Percentiles rank a stretch among this genome's conserved stretches.
Evolutionary conservation across 2,113 vertebrate genomes (phyloP).

Genomic region (Oreochromis niloticus): DNA sequence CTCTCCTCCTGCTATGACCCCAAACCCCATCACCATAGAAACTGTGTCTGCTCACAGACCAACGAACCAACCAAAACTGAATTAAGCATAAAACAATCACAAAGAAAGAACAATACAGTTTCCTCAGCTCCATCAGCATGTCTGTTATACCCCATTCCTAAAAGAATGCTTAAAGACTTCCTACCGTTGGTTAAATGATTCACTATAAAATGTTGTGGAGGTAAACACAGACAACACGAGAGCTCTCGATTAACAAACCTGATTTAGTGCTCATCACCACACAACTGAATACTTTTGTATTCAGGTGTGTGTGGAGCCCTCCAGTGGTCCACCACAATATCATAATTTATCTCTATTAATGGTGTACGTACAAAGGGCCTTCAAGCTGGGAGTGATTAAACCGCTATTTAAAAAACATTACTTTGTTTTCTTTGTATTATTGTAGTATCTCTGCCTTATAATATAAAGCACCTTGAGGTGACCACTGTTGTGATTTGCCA

Average conservation of each 20-base stretch:
- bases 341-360: background rate
- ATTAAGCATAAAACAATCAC: background rate
- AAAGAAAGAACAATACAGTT: accelerated
- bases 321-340: accelerated
- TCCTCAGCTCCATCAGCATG: accelerated
- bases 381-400: background rate
- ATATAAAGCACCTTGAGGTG: background rate
- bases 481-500: background rate
- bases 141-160: accelerated
- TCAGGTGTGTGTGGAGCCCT: no score
- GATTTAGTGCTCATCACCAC: no score
- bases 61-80: no score
- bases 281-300: no score
- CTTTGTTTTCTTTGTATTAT: background rate
- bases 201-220: no score
- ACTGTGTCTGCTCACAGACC: no score
- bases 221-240: no score
- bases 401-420: accelerated
- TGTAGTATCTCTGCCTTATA: background rate
- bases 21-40: no score
- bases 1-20: no score
- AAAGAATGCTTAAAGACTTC: accelerated
- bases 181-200: background rate
- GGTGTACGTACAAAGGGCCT: background rate
- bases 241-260: no score